These are phyloP conservation scores for Caradrina kadenii DNA, from an alignment of 2,888 invertebrate species.

Conservation along the genomic window DNA sequence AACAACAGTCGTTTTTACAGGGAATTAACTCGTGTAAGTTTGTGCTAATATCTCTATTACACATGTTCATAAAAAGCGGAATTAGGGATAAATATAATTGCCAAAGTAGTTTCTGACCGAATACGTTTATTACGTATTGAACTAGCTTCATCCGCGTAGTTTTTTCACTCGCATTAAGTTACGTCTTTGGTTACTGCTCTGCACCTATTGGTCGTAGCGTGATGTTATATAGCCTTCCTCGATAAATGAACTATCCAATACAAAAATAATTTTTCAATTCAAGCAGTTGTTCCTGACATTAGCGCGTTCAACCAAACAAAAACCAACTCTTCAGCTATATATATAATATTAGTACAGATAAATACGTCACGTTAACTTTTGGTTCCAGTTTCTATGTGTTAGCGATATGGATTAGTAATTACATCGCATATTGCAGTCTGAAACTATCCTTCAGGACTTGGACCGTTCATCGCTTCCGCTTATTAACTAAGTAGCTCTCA, in stretches of 20 bases:
- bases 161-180: too few species aligned
- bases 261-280: too few species aligned
- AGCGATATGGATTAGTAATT: constrained; percentile 11
- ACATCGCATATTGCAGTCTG: constrained; percentile 14
- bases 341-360: neutral
- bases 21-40: constrained; percentile 30
- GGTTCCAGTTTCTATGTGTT: neutral
- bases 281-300: too few species aligned
- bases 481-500: constrained; percentile 16
- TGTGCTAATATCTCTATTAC: constrained; percentile 37
- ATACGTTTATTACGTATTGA: too few species aligned
- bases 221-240: too few species aligned
- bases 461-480: neutral
- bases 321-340: too few species aligned
- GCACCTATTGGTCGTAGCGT: too few species aligned
- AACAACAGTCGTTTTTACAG: constrained; percentile 36
- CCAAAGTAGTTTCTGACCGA: too few species aligned
- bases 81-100: neutral
- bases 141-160: too few species aligned
- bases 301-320: too few species aligned
- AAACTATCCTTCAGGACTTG: constrained; percentile 9
- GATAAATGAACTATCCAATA: too few species aligned
- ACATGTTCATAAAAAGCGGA: constrained; percentile 20
- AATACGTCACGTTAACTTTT: neutral
- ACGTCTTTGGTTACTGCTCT: too few species aligned